phyloP scores from a whole-genome alignment of 2,113 vertebrate genomes.

The Sander vitreus region DNA sequence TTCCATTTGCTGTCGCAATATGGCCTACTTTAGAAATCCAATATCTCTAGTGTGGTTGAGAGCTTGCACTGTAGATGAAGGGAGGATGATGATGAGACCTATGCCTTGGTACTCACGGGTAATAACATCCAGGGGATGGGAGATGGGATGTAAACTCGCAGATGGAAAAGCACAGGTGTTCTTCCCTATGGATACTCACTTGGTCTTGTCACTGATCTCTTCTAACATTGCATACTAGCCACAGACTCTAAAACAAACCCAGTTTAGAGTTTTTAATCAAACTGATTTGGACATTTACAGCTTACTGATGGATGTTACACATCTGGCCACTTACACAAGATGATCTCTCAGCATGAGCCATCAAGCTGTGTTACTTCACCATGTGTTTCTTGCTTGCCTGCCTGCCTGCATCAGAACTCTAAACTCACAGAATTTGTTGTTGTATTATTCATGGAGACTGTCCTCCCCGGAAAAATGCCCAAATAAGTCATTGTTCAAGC shows the following conservation, averaged over 20 bases:
- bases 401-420: slow-evolving; percentile 13
- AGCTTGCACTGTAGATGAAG: slow-evolving; percentile 28
- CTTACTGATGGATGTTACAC: slow-evolving; percentile 38
- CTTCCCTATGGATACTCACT: not conserved
- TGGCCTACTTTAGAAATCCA: slow-evolving; percentile 51
- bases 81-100: slow-evolving; percentile 35
- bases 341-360: slow-evolving; percentile 40
- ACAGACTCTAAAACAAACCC: not conserved
- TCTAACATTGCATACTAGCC: not conserved
- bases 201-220: not conserved
- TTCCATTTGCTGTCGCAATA: slow-evolving; percentile 46
- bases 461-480: no score
- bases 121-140: slow-evolving; percentile 28
- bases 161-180: slow-evolving; percentile 1
- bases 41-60: slow-evolving; percentile 34
- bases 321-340: slow-evolving; percentile 47
- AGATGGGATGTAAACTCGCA: not conserved
- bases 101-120: slow-evolving; percentile 3
- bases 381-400: slow-evolving; percentile 12
- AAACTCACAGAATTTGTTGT: not conserved
- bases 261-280: not conserved
- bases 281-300: slow-evolving; percentile 6
- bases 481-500: no score
- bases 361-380: slow-evolving; percentile 19
- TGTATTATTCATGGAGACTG: slow-evolving; percentile 15